A percentile compares a stretch with the other conserved stretches of the same genome.
These are phyloP conservation scores for Tuta absoluta DNA, from an alignment of 2,888 invertebrate species.

Conservation along the genomic window DNA sequence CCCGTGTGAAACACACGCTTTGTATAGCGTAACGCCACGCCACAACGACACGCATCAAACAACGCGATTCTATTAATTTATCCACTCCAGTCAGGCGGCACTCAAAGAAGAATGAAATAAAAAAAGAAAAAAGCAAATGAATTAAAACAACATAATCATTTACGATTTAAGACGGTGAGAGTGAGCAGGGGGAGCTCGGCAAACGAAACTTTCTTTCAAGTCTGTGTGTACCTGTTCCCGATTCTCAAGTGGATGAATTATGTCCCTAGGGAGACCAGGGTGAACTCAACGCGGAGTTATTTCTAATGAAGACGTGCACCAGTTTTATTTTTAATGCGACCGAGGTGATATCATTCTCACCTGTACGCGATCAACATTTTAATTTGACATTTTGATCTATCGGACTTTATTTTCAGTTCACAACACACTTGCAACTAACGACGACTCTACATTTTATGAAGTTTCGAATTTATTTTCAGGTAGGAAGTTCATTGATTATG, in stretches of 20 bases:
- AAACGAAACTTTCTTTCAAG: slow-evolving; percentile 79
- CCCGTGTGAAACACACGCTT: slow-evolving; percentile 42
- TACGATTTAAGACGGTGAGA: slow-evolving; percentile 73
- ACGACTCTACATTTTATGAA: background rate
- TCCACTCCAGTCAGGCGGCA: slow-evolving; percentile 77
- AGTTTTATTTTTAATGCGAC: slow-evolving; percentile 69
- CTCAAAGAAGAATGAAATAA: slow-evolving; percentile 68
- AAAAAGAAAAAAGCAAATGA: slow-evolving; percentile 75
- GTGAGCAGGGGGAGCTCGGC: slow-evolving; percentile 65
- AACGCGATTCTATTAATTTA: slow-evolving; percentile 50
- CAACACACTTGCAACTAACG: background rate
- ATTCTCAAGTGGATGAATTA: slow-evolving; percentile 79
- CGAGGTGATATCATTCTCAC: slow-evolving; percentile 68
- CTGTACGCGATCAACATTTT: slow-evolving; percentile 43
- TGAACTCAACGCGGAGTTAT: slow-evolving; percentile 60
- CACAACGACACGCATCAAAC: slow-evolving; percentile 50
- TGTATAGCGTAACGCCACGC: slow-evolving; percentile 43
- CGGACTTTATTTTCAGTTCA: slow-evolving; percentile 5
- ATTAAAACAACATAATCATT: slow-evolving; percentile 81
- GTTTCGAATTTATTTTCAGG: background rate
- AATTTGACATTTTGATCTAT: slow-evolving; percentile 17
- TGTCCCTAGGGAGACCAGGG: slow-evolving; percentile 74
- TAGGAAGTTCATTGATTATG: background rate
- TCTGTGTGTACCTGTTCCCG: slow-evolving; percentile 76
- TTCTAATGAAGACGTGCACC: slow-evolving; percentile 73